Conservation (phyloP, 2,888 invertebrate genomes). For the Callyntrura sp. region DNA sequence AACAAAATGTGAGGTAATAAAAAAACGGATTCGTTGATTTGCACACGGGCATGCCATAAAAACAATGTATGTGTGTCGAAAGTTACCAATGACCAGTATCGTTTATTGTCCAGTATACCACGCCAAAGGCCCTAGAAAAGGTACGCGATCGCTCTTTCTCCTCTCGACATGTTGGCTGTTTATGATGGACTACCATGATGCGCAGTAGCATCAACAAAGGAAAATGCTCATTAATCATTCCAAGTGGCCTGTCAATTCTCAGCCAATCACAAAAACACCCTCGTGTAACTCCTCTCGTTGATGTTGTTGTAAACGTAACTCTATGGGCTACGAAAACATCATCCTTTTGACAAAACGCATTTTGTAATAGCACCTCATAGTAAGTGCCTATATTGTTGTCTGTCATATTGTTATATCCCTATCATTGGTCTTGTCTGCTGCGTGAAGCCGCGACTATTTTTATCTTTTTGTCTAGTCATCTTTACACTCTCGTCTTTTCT, state of each 20-base stretch:
- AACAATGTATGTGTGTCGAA: too few species aligned
- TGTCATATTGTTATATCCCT: background rate
- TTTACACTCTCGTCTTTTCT: constrained; percentile 9
- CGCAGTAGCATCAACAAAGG: too few species aligned
- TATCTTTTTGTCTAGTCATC: constrained; percentile 45
- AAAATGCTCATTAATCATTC: constrained; percentile 65
- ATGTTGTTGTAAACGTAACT: too few species aligned
- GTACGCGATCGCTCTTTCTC: too few species aligned
- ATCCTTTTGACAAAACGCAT: too few species aligned
- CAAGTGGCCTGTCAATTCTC: constrained; percentile 55
- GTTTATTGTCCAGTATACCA: constrained; percentile 18
- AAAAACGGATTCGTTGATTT: too few species aligned
- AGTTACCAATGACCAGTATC: too few species aligned
- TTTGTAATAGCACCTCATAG: background rate
- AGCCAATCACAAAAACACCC: constrained; percentile 63
- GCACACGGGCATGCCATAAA: too few species aligned
- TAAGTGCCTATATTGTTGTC: background rate
- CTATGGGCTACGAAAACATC: background rate
- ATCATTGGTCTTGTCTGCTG: background rate
- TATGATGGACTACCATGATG: too few species aligned
- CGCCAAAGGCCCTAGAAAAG: background rate
- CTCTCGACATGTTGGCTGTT: too few species aligned
- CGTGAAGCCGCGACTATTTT: constrained; percentile 26
- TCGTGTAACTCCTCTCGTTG: too few species aligned
- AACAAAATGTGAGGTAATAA: too few species aligned